Conservation (phyloP, 2,888 invertebrate species). For the Drosophila buzzatii region DNA sequence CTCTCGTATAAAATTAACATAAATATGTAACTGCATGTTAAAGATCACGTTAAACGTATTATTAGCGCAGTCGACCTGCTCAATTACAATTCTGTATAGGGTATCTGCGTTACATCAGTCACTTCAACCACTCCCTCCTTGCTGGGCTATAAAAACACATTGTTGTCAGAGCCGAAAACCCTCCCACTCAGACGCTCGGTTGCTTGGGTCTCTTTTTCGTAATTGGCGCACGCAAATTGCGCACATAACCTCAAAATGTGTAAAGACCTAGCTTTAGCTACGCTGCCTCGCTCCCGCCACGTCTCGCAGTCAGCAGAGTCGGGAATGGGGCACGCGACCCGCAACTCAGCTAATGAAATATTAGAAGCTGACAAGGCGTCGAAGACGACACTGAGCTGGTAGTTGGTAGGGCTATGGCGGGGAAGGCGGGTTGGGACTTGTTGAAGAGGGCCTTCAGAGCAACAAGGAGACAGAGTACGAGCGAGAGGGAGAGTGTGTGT, state of each 20-base stretch:
- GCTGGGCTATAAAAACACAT: slow-evolving; percentile 47
- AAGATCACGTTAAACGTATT: not conserved
- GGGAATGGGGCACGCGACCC: slow-evolving; percentile 50
- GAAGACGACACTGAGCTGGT: slow-evolving; percentile 53
- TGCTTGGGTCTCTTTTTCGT: slow-evolving; percentile 35
- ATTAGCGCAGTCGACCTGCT: not conserved
- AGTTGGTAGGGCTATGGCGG: not conserved
- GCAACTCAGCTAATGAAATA: slow-evolving; percentile 68
- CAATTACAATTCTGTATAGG: slow-evolving; percentile 1
- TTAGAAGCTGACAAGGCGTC: slow-evolving; percentile 69
- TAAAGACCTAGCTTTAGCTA: slow-evolving; percentile 11
- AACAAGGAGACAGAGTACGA: not conserved
- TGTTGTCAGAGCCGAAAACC: slow-evolving; percentile 33
- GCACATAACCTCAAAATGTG: slow-evolving; percentile 71
- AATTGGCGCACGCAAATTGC: slow-evolving; percentile 77
- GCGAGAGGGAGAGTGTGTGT: not conserved
- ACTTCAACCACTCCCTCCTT: not conserved
- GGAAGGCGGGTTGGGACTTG: not conserved
- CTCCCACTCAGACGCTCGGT: not conserved
- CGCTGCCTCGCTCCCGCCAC: not conserved
- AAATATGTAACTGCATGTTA: slow-evolving; percentile 1
- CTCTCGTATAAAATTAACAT: not conserved
- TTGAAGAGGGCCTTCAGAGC: not conserved
- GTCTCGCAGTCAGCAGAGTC: slow-evolving; percentile 5
- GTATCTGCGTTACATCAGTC: slow-evolving; percentile 17